These are phyloP conservation scores for Nettapus auritus DNA, from an alignment of 2,113 vertebrate genomes.

Conservation along the genomic window DNA sequence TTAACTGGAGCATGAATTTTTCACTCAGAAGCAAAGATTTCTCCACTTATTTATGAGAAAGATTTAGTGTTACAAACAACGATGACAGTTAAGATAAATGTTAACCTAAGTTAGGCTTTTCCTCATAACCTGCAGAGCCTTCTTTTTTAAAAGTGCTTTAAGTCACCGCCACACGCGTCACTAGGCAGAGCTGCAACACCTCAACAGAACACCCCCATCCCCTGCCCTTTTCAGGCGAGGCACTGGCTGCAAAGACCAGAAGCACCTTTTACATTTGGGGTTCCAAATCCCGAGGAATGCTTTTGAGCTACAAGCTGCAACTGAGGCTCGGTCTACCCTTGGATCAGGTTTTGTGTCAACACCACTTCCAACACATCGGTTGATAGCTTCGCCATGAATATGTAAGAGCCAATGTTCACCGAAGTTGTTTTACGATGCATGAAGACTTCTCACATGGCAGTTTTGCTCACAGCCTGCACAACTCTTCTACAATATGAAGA, in stretches of 20 bases:
- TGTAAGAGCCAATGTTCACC: neutral
- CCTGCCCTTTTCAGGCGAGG: neutral
- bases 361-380: neutral
- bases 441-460: neutral
- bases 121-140: neutral
- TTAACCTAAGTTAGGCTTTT: neutral
- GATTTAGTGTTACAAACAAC: slow-evolving; percentile 48
- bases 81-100: slow-evolving; percentile 60
- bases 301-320: neutral
- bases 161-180: neutral
- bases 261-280: neutral
- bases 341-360: neutral
- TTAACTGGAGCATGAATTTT: slow-evolving; percentile 30
- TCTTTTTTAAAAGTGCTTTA: neutral
- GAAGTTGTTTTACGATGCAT: neutral
- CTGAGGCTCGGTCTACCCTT: neutral
- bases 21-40: slow-evolving; percentile 50
- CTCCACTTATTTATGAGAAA: slow-evolving; percentile 56
- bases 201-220: neutral
- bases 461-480: neutral
- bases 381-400: neutral
- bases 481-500: neutral
- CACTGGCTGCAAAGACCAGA: neutral
- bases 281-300: neutral
- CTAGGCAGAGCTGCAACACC: neutral